These are phyloP conservation scores for Ptychoptera contaminata DNA, from an alignment of 2,888 invertebrate genomes.

Conservation along the genomic window DNA sequence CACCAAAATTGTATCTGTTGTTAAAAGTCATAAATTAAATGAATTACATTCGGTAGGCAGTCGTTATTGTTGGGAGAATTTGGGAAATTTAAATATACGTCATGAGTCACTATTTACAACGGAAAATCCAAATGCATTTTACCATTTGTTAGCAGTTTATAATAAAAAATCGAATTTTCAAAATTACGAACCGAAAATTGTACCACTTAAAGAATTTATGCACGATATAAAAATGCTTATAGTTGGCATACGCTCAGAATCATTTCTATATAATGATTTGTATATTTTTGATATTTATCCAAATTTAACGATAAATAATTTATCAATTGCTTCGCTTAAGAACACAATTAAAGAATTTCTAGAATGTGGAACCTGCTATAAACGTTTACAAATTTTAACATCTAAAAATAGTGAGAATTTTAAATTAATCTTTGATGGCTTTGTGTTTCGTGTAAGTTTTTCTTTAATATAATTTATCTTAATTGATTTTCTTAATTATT, in stretches of 20 bases:
- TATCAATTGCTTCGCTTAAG: slow-evolving; percentile 32
- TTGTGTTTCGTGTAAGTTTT: slow-evolving; percentile 19
- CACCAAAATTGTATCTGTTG: too few relatives aligned
- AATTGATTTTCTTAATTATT: background rate
- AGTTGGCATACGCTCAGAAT: slow-evolving; percentile 43
- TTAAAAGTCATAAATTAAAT: too few relatives aligned
- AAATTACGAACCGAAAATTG: slow-evolving; percentile 1
- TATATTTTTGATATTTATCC: slow-evolving; percentile 32
- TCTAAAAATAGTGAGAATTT: slow-evolving; percentile 16
- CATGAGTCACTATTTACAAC: background rate
- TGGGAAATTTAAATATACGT: background rate
- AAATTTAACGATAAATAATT: slow-evolving; percentile 32
- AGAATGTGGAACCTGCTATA: slow-evolving; percentile 25
- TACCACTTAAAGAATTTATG: slow-evolving; percentile 3
- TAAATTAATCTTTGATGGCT: slow-evolving; percentile 21
- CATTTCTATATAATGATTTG: slow-evolving; percentile 33
- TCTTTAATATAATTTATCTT: background rate
- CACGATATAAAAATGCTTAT: slow-evolving; percentile 15
- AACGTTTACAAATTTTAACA: slow-evolving; percentile 20
- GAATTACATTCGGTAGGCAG: too few relatives aligned
- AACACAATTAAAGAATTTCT: slow-evolving; percentile 25
- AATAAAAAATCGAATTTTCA: background rate
- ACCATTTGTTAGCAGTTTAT: background rate
- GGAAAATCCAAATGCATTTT: background rate
- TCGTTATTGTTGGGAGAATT: background rate